Evolutionary conservation across 2,113 vertebrate genomes (phyloP).

Genomic region (Geococcyx californianus): DNA sequence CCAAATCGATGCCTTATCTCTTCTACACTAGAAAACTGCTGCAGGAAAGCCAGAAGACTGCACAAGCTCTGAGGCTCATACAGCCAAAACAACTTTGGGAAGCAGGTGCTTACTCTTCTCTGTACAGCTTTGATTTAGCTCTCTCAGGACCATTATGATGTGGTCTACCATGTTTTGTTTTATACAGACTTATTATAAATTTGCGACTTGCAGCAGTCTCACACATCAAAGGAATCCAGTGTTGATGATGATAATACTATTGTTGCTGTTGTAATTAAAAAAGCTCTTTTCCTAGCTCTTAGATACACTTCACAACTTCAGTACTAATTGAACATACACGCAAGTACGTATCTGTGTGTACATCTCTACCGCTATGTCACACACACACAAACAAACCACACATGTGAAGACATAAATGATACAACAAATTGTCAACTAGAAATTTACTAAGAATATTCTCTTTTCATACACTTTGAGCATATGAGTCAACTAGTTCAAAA

Average conservation of each 20-base stretch:
- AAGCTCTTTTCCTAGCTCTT: neutral
- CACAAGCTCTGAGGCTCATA: neutral
- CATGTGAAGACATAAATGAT: neutral
- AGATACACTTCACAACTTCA: neutral
- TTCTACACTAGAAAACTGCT: neutral
- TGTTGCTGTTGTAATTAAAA: too few relatives aligned
- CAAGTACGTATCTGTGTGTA: neutral
- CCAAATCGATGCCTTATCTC: accelerated
- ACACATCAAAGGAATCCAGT: neutral
- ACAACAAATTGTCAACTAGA: neutral
- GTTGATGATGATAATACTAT: neutral
- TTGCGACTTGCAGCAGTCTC: neutral
- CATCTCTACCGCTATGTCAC: neutral
- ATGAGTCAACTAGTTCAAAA: neutral
- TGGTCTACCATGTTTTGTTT: neutral
- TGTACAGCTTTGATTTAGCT: neutral
- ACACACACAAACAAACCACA: neutral
- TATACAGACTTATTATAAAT: neutral
- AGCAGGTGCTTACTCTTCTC: neutral
- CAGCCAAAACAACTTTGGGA: neutral
- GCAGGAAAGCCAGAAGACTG: neutral
- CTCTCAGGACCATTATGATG: neutral
- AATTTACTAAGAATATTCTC: neutral
- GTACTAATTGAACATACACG: neutral
- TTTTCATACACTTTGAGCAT: neutral